Evolutionary conservation across 2,888 invertebrate species (phyloP).

Genomic region (Fragum sueziense): DNA sequence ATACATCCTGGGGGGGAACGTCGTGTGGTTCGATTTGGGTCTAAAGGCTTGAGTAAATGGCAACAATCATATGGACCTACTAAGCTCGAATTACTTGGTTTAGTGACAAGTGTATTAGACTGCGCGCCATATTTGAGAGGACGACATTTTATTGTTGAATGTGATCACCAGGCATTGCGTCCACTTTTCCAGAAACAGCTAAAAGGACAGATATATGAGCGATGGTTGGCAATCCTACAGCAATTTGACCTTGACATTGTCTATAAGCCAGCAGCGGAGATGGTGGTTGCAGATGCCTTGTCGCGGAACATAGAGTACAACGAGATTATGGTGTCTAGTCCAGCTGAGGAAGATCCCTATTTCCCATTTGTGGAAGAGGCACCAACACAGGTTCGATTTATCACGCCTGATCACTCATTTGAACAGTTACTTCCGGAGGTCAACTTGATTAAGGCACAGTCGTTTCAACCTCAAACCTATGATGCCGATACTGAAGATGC

Average conservation of each 20-base stretch:
- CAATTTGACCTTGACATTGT: conserved; percentile 46
- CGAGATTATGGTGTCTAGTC: conserved; percentile 18
- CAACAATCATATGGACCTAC: conserved; percentile 56
- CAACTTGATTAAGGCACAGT: neutral
- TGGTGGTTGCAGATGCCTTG: conserved; percentile 32
- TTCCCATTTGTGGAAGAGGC: conserved; percentile 39
- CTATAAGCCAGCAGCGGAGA: conserved; percentile 42
- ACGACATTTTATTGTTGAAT: conserved; percentile 44
- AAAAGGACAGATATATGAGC: conserved; percentile 36
- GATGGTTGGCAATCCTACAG: conserved; percentile 36
- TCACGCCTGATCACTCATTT: neutral
- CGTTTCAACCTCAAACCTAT: neutral
- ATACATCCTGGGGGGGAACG: conserved; percentile 38
- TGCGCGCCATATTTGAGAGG: conserved; percentile 51
- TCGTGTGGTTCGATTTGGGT: conserved; percentile 41
- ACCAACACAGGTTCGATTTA: neutral
- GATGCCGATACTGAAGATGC: conserved; percentile 23
- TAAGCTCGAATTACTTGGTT: conserved; percentile 52
- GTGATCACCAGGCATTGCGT: conserved; percentile 45
- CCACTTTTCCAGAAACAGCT: conserved; percentile 44
- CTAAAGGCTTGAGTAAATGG: conserved; percentile 46
- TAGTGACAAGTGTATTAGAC: conserved; percentile 49
- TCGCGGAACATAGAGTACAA: conserved; percentile 11
- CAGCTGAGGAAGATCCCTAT: conserved; percentile 38
- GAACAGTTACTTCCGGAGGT: neutral